Percentiles rank a stretch among this genome's conserved stretches.
These are phyloP conservation scores for Pseudachorutes palmiensis DNA, from an alignment of 1,140 invertebrate species.

Conservation along the genomic window DNA sequence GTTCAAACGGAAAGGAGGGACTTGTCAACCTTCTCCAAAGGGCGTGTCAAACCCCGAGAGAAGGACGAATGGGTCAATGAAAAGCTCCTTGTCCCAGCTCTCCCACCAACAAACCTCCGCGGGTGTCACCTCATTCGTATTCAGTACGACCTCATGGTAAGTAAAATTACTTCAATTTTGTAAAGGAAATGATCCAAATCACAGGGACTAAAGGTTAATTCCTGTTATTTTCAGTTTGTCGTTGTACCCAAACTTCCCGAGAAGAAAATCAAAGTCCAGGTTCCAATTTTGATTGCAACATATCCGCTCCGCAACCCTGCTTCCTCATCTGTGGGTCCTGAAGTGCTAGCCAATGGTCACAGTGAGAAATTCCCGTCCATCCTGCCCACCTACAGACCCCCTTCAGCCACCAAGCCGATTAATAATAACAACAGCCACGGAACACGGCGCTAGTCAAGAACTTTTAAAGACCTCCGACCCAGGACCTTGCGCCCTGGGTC, in stretches of 20 bases:
- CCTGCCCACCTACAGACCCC: conserved; percentile 28
- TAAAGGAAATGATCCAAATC: background rate
- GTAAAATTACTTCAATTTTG: too few relatives aligned
- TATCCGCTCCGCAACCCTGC: conserved; percentile 66
- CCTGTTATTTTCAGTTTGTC: conserved; percentile 61
- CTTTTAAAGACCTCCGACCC: too few relatives aligned
- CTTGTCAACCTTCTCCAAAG: conserved; percentile 66
- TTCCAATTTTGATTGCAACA: conserved; percentile 87
- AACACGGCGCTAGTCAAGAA: background rate
- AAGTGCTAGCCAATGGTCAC: conserved; percentile 42
- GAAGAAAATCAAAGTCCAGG: conserved; percentile 82
- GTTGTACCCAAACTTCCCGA: conserved; percentile 82
- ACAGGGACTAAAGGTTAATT: background rate
- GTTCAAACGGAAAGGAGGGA: conserved; percentile 79
- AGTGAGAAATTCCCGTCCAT: conserved; percentile 31
- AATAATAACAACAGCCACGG: background rate
- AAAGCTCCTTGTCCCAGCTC: conserved; percentile 82
- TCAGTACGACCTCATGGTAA: conserved; percentile 89
- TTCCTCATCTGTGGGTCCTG: conserved; percentile 44
- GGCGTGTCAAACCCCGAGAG: conserved; percentile 71
- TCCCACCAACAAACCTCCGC: conserved; percentile 89
- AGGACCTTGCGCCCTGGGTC: too few relatives aligned
- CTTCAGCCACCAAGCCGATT: background rate
- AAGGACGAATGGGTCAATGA: conserved; percentile 81
- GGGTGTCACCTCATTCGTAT: conserved; percentile 91